Evolutionary conservation across 2,888 invertebrate genomes (phyloP).

Genomic region (Sclerodermus sp.): DNA sequence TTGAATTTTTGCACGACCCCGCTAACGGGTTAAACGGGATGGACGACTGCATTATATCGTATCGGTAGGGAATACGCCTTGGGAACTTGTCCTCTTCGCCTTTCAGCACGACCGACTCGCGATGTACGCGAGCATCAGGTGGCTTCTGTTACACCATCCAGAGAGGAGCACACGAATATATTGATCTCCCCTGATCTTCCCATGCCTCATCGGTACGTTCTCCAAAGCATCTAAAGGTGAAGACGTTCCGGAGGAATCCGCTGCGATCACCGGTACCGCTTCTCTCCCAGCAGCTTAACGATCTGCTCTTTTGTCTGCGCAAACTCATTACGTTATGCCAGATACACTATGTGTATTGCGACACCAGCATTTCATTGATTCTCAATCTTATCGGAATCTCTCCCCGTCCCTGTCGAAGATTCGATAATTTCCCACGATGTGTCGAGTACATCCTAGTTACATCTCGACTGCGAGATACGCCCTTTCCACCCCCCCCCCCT

Average conservation of each 20-base stretch:
- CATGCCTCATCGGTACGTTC: background rate
- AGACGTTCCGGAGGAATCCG: background rate
- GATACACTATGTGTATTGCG: no score
- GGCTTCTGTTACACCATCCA: slow-evolving; percentile 18
- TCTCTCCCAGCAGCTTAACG: no score
- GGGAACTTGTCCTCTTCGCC: slow-evolving; percentile 45
- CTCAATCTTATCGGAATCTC: no score
- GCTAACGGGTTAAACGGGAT: slow-evolving; percentile 49
- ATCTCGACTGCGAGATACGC: no score
- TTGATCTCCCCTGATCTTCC: background rate
- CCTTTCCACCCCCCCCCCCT: no score
- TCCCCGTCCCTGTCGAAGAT: background rate
- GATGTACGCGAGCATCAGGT: slow-evolving; percentile 20
- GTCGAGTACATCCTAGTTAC: no score
- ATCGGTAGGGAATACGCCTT: slow-evolving; percentile 30
- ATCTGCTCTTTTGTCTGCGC: no score
- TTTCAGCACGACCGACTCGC: slow-evolving; percentile 25
- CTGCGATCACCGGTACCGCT: no score
- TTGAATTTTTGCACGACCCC: slow-evolving; percentile 30
- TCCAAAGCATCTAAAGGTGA: background rate
- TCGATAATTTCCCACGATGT: no score
- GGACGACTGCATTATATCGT: slow-evolving; percentile 41
- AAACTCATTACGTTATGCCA: no score
- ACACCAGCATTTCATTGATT: no score
- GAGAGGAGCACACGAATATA: background rate